Evolutionary conservation across 1,140 invertebrate genomes (phyloP), one percentile per base, ranked within the genome.

Genomic region (Eubasilissa regina): DNA sequence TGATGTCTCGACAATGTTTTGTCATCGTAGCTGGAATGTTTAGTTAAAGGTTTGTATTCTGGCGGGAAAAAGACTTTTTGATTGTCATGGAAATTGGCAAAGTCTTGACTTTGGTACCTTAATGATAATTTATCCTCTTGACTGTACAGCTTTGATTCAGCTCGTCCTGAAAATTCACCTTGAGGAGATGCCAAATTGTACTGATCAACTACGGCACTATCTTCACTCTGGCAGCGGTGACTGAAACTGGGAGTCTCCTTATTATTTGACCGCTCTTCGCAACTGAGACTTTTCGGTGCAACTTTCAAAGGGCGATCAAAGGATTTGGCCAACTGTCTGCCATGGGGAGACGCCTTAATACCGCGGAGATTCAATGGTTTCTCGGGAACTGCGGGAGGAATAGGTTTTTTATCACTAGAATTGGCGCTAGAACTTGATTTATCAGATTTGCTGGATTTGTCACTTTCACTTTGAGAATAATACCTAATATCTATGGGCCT

Each of bases 41-140:
- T 92, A 19, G 90, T 89, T 60, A 92, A 81, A 4, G 91, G 90
- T 80, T 91, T 92, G 72, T 89, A 89, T 13, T 91, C 89, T 0
- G 88, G 86, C 60, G 86, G 83, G 66, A 86, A 84, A 78, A 87
- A 89, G 60, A 86, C 85, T 77, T 84, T 85, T 44, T 82, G 81
- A 58, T 79, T 87, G 74, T 89, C 87, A 13, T 86, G 85, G 55
- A 89, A 87, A 81, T 86, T 89, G 8, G 90, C 89, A 84, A 92
- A 92, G 79, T 92, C 90, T 85, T 92, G 91, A 81, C 91, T 92
- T 85, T 91, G 91, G 84, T 92, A 92, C 15, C 91, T 89, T 83
- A 91, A 90, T 4, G 90, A 91, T 53, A 91, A 86, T 79, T 92
- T 92, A 79, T 92, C 91, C 83, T 88, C 90, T 81, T 91, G 90